phyloP scores from a whole-genome alignment of 2,797 vertebrate genomes.

The Alectoris magna region DNA sequence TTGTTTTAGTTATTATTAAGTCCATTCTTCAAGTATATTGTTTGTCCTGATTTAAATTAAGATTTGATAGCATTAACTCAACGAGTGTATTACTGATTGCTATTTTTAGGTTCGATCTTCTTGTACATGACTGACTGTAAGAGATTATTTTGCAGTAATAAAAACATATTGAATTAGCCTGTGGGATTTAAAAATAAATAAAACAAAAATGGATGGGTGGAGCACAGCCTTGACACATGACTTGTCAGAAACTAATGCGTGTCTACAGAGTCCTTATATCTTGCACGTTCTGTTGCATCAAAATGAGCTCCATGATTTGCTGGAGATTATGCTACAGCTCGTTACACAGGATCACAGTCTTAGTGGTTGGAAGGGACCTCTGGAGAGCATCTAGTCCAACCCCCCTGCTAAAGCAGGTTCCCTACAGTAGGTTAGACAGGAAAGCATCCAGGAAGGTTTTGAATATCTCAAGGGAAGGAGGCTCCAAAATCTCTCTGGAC shows the following conservation, averaged over 20 bases:
- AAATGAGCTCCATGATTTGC: not conserved
- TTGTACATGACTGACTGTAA: not conserved
- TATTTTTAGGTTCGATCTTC: constrained; percentile 33
- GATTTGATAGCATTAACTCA: constrained; percentile 33
- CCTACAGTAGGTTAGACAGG: no score
- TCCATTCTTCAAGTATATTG: not conserved
- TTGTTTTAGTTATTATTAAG: not conserved
- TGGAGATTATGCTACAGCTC: no score
- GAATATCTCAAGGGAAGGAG: no score
- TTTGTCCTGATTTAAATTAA: not conserved
- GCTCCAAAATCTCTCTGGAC: no score
- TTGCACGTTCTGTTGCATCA: not conserved
- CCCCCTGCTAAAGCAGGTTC: no score
- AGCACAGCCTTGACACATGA: not conserved
- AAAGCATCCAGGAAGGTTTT: no score
- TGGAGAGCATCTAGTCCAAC: no score
- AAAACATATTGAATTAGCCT: constrained; percentile 8
- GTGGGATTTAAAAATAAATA: not conserved
- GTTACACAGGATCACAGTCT: no score
- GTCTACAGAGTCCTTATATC: not conserved
- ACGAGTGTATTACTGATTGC: not conserved
- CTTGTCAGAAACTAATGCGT: not conserved
- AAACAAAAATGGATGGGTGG: not conserved
- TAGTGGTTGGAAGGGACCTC: no score
- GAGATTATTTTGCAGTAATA: constrained; percentile 47